Conservation (phyloP, 2,888 invertebrate genomes). For the Calephelis perditalis region DNA sequence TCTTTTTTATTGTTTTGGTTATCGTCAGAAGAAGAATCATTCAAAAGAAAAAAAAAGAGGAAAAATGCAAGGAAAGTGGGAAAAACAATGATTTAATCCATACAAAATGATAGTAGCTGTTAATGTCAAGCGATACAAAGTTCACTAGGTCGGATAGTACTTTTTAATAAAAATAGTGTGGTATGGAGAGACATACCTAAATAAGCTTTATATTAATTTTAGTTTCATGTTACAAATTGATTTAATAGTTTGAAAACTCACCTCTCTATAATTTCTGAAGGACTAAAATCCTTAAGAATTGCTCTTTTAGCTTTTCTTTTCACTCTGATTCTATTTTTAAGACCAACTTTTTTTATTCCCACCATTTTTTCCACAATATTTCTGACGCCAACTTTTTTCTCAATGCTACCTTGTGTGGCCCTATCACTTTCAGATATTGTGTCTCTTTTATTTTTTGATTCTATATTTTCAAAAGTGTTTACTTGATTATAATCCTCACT, state of each 20-base stretch:
- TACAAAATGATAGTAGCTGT: too few relatives aligned
- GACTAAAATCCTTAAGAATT: neutral
- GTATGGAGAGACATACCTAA: too few relatives aligned
- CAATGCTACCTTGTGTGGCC: neutral
- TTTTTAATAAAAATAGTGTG: too few relatives aligned
- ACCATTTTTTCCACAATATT: neutral
- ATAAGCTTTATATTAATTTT: neutral
- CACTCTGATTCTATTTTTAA: neutral
- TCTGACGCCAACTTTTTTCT: neutral
- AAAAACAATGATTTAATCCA: too few relatives aligned
- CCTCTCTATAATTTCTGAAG: slow-evolving; percentile 2
- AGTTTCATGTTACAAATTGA: neutral
- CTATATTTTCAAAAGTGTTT: neutral
- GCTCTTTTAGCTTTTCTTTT: slow-evolving; percentile 1
- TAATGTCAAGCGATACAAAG: too few relatives aligned
- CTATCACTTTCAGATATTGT: neutral
- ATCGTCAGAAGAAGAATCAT: too few relatives aligned
- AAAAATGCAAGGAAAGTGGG: too few relatives aligned
- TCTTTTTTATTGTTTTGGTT: too few relatives aligned
- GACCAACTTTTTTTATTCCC: neutral
- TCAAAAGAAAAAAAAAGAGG: too few relatives aligned
- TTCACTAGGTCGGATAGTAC: too few relatives aligned
- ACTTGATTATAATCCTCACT: neutral
- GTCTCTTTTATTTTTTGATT: neutral
- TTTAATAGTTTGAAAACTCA: neutral